Base-by-base conservation (phyloP, 2,888 invertebrate genomes). In the Tipula confusa region DNA sequence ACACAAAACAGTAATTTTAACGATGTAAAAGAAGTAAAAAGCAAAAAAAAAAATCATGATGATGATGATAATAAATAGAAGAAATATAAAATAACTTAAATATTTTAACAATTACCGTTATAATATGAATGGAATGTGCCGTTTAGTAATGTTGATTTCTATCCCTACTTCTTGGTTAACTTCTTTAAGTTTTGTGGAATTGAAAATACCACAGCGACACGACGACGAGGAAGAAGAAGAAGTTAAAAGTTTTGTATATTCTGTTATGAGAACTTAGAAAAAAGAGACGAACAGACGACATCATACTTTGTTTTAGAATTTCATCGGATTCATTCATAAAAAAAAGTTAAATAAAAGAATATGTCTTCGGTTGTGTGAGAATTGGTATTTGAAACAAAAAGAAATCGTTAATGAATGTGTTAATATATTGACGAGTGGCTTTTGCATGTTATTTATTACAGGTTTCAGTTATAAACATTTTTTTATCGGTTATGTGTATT, bases 31-130 rank as follows among this genome's bases (percentile, higher is more conserved):
- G 64, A 64, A 64, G 64, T 24, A 64, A 64, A 24, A 64, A n/a
- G n/a, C n/a, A n/a, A n/a, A 43, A 43, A 31, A 31, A 31, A 31
- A 5, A 7, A 5, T 5, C 7, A 38, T 48, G 24, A 64, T 64
- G 9, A 64, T 64, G 24, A 24, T 64, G 64, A 64, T 64, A 64
- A 64, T 64, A 64, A 64, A 64, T 64, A 64, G 64, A 64, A 64
- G 64, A 64, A 64, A 64, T 64, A 64, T 64, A 64, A 64, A 64
- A 64, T 64, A 64, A 64, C 64, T 64, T 64, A 64, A 64, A 64
- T 64, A 64, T 64, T 64, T 64, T 11, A 64, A 64, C 64, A 64
- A 64, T 64, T 64, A 64, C 64, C 64, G 64, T 64, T 64, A 64
- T 64, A 64, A 64, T 64, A 64, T 64, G 64, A 64, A 64, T 64